These are phyloP conservation scores for Eclectus roratus DNA, from an alignment of 2,113 vertebrate species.

Conservation along the genomic window DNA sequence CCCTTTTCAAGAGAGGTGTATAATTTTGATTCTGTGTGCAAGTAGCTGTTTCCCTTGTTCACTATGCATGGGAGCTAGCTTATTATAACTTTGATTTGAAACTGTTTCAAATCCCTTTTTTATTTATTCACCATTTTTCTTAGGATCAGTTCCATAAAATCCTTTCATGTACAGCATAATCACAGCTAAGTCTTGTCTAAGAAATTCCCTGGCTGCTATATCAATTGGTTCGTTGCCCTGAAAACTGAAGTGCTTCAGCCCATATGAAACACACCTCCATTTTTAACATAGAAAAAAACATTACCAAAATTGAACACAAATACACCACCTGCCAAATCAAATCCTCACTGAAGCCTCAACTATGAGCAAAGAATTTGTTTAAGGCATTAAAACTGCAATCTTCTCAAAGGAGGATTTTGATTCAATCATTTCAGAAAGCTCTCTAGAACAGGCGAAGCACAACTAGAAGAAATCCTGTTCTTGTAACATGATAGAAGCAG, in stretches of 20 bases:
- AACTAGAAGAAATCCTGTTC: background rate
- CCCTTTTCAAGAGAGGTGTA: background rate
- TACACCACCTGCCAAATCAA: background rate
- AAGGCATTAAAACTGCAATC: background rate
- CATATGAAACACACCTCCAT: background rate
- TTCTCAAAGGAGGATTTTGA: background rate
- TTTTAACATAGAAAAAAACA: background rate
- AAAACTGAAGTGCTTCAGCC: background rate
- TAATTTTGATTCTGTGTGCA: background rate
- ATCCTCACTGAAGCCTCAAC: background rate
- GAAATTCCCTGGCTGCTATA: slow-evolving; percentile 13
- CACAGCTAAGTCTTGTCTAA: background rate
- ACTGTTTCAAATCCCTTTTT: background rate
- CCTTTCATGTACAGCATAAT: background rate
- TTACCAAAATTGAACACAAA: background rate
- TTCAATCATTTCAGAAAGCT: background rate
- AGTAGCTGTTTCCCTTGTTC: background rate
- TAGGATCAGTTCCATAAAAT: slow-evolving; percentile 2
- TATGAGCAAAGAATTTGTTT: background rate
- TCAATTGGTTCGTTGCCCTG: background rate
- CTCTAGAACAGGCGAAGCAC: background rate
- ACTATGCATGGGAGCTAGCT: background rate
- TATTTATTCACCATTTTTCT: slow-evolving; percentile 24
- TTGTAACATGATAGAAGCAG: background rate
- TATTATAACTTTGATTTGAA: background rate